Base-by-base conservation (phyloP, 2,888 invertebrate species). In the Ypsolopha scabrella region DNA sequence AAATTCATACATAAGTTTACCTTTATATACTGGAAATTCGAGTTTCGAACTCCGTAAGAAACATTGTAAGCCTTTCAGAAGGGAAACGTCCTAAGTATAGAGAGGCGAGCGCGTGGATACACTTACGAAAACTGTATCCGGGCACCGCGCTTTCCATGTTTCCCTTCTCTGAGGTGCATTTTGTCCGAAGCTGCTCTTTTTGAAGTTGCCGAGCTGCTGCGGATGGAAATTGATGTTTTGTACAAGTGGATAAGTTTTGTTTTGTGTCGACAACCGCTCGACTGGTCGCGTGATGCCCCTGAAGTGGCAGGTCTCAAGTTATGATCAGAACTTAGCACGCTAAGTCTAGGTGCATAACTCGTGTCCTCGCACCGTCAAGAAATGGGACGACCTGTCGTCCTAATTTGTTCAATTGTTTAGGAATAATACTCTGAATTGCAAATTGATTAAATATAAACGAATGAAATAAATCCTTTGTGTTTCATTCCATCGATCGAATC, bases 381-480 rank as follows among this genome's bases (percentile, higher is more conserved):
- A 65, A 68, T 64, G 72, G 77, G 78, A 75, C 74, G 38, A 36
- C 8, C 10, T 68, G 77, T 80, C 78, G 74, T 71, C 65, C 68
- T 75, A 62, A 81, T 80, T 81, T 83, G 81, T 85, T 83, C 82
- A 85, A 85, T 83, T 82, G 81, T 83, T 24, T 85, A 85, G 77
- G 80, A 79, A 78, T 83, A 83, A 83, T 72, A 71, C 80, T 86
- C 86, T 87, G 87, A 85, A 87, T 86, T 87, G 87, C 86, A 86
- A 87, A 80, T 86, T 87, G 86, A 87, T 85, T 85, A 85, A 87
- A 87, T 87, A 87, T 87, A 86, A 87, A 87, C 80, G 80, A 87
- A 85, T 82, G 77, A 83, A 82, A 76, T 64, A 66, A 65, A 52
- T 11, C 8, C 24, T 46, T 38, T 53, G 51, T 58, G 58, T 58